Conservation (phyloP, 2,888 invertebrate species). For the Nemurella pictetii region DNA sequence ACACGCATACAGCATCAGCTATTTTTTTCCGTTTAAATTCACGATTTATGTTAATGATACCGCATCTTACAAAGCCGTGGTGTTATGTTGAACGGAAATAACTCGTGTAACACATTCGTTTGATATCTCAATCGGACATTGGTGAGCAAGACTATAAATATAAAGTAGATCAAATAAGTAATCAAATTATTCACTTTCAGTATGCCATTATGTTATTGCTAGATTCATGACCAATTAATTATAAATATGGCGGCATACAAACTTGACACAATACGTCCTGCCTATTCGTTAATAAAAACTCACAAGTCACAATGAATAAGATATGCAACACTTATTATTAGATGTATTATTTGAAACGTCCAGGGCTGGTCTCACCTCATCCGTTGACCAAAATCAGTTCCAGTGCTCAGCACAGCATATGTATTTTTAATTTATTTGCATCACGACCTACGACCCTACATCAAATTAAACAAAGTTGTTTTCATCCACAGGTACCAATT, state of each 20-base stretch:
- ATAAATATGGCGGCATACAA: neutral
- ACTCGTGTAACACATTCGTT: neutral
- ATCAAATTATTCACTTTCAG: neutral
- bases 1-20: neutral
- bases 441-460: neutral
- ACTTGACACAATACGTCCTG: neutral
- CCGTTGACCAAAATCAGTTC: too few relatives aligned
- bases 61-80: neutral
- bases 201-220: neutral
- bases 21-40: neutral
- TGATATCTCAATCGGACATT: neutral
- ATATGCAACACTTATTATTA: neutral
- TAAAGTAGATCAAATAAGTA: neutral
- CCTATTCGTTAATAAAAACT: neutral
- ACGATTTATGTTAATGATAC: neutral
- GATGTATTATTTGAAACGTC: too few relatives aligned
- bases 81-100: neutral
- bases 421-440: neutral
- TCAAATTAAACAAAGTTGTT: neutral
- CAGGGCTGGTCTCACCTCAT: too few relatives aligned
- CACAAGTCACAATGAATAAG: neutral
- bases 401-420: too few relatives aligned
- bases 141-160: neutral
- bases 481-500: neutral
- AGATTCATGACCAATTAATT: neutral